Evolutionary conservation across 2,888 invertebrate genomes (phyloP).

Genomic region (Pelosia muscerda): DNA sequence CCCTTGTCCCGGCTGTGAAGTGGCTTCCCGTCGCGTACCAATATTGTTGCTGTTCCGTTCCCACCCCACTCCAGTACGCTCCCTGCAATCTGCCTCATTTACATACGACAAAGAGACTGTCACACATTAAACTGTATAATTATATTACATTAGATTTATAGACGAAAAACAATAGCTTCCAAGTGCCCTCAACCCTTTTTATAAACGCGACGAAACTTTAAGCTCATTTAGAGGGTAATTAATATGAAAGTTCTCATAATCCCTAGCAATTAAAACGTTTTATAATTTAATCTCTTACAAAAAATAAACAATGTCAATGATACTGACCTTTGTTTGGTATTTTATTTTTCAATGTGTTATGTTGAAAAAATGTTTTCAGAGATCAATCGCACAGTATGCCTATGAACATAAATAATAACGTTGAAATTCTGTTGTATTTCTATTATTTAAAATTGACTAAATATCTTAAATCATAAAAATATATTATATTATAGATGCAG

Average conservation of each 20-base stretch:
- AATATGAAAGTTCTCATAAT: slow-evolving; percentile 83
- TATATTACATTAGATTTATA: slow-evolving; percentile 84
- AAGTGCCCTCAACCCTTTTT: slow-evolving; percentile 76
- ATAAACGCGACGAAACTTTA: slow-evolving; percentile 70
- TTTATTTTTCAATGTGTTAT: slow-evolving; percentile 36
- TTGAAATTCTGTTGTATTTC: background rate
- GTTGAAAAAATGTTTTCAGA: background rate
- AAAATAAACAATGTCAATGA: slow-evolving; percentile 63
- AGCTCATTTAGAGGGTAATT: slow-evolving; percentile 84
- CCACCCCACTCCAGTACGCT: slow-evolving; percentile 74
- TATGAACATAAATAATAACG: no score
- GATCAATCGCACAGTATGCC: background rate
- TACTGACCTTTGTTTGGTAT: slow-evolving; percentile 59
- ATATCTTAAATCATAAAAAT: background rate
- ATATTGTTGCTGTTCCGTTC: slow-evolving; percentile 73
- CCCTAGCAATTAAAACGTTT: slow-evolving; percentile 73
- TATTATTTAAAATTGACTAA: no score
- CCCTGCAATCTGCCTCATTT: slow-evolving; percentile 72
- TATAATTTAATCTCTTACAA: slow-evolving; percentile 49
- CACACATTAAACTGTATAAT: slow-evolving; percentile 84
- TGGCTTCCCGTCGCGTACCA: slow-evolving; percentile 77
- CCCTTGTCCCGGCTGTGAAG: slow-evolving; percentile 64
- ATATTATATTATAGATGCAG: background rate
- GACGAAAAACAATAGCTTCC: slow-evolving; percentile 78
- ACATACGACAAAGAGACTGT: slow-evolving; percentile 84